Evolutionary conservation across 2,113 vertebrate genomes (phyloP).

Genomic region (Bubalus kerabau): DNA sequence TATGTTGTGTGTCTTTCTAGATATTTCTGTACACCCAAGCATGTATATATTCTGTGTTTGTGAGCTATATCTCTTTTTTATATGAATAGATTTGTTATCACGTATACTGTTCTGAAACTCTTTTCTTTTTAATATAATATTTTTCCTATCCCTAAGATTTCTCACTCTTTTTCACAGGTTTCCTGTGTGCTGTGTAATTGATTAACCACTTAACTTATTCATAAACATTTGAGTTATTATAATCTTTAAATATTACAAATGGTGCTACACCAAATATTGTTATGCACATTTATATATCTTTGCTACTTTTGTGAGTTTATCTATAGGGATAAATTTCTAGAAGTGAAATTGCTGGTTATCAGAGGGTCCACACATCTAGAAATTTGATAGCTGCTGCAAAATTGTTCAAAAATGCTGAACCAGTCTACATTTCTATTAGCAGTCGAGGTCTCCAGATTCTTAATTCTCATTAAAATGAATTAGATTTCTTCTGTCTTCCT

Average conservation of each 20-base stretch:
- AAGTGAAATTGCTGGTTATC: neutral
- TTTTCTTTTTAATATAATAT: neutral
- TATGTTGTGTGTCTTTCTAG: neutral
- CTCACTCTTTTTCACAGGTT: neutral
- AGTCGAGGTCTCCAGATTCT: neutral
- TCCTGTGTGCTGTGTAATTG: neutral
- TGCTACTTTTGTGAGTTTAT: neutral
- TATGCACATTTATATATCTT: neutral
- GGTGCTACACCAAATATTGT: neutral
- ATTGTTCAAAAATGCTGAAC: neutral
- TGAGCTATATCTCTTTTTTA: neutral
- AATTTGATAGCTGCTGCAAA: neutral
- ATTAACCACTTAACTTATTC: neutral
- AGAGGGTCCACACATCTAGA: neutral
- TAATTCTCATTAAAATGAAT: neutral
- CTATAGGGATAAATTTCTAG: neutral
- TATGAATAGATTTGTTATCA: neutral
- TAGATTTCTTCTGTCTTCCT: neutral
- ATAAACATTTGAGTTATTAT: neutral
- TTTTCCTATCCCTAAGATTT: neutral
- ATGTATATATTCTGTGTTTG: neutral
- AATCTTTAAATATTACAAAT: neutral
- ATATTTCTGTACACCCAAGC: neutral
- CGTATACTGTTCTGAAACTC: neutral
- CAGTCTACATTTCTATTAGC: neutral